Base-by-base conservation (phyloP, 2,888 invertebrate species). In the Napeogenes inachia region DNA sequence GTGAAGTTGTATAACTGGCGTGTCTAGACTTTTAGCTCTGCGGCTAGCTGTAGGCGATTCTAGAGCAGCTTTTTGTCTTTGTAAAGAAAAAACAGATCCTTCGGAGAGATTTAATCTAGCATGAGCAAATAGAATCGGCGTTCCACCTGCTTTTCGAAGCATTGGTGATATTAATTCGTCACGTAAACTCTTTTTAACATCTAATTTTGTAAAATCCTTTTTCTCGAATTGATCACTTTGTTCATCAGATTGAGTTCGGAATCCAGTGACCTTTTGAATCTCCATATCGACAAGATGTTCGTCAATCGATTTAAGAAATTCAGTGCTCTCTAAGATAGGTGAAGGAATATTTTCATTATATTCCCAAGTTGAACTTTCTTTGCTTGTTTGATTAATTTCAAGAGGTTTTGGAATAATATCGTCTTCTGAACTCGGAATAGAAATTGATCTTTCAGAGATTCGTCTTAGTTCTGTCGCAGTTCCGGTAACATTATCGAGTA, bases 21-120 rank as follows among this genome's bases (percentile, higher is more conserved):
- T 94, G 74, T 97, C 97, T 68, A 97, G 89, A 64, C 96, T 96
- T 83, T 96, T 96, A 1, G 96, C 95, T 72, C 96, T 91, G 59
- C 96, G 91, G 61, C 95, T 94, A 4, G 94, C 86, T 6, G 94
- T 93, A 4, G 95, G 95, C 0, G 95, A 96, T 68, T 93, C 92
- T 72, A 93, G 94, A 0, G 94, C 92, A 6, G 95, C 94, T 74
- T 94, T 94, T 80, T 96, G 95, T 56, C 95, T 93, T 78, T 95
- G 94, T 45, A 96, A 80, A 0, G 95, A 93, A 73, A 95, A 94
- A 5, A 94, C 95, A 13, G 96, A 96, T 0, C 96, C 96, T 85
- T 97, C 96, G 0, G 96, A 96, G 4, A 96, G 87, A 75, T 96
- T 96, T 5, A 96, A 86, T 62, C 95, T 91, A 13, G 95, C 95